Conservation (phyloP, 1,140 invertebrate genomes). For the Drosophila lacteicornis region DNA sequence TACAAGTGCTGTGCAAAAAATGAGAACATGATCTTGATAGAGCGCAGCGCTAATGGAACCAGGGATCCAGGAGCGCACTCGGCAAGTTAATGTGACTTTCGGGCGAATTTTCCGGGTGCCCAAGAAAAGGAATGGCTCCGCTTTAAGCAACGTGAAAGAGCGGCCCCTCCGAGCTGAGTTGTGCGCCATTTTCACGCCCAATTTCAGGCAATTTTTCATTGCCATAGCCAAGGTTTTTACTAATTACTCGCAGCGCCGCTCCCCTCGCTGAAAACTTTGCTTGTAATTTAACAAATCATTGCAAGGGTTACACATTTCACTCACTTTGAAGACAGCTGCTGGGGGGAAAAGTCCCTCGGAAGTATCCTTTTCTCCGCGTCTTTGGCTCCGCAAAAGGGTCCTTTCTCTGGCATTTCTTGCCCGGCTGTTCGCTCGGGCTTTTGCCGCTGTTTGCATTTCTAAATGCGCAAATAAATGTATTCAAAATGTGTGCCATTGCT, state of each 20-base stretch:
- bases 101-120: neutral
- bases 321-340: constrained; percentile 34
- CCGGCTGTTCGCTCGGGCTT: constrained; percentile 35
- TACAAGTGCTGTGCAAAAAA: constrained; percentile 26
- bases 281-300: constrained; percentile 71
- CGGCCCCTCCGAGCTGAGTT: constrained; percentile 17
- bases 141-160: constrained; percentile 3
- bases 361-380: constrained; percentile 48
- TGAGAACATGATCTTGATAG: constrained; percentile 50
- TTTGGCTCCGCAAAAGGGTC: constrained; percentile 34
- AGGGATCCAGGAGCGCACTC: constrained; percentile 13
- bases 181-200: constrained; percentile 66
- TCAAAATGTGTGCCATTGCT: constrained; percentile 57
- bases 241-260: constrained; percentile 59
- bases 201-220: constrained; percentile 76
- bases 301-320: constrained; percentile 61
- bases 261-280: constrained; percentile 58
- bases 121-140: neutral
- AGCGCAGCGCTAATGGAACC: constrained; percentile 33
- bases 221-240: constrained; percentile 65
- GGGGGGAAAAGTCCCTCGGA: constrained; percentile 36
- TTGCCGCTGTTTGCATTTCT: constrained; percentile 63
- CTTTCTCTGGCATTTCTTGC: constrained; percentile 18
- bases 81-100: constrained; percentile 32
- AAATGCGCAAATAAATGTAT: constrained; percentile 71